Evolutionary conservation across 2,797 vertebrate species (phyloP).

Genomic region (Parotocinclus haroldoi): DNA sequence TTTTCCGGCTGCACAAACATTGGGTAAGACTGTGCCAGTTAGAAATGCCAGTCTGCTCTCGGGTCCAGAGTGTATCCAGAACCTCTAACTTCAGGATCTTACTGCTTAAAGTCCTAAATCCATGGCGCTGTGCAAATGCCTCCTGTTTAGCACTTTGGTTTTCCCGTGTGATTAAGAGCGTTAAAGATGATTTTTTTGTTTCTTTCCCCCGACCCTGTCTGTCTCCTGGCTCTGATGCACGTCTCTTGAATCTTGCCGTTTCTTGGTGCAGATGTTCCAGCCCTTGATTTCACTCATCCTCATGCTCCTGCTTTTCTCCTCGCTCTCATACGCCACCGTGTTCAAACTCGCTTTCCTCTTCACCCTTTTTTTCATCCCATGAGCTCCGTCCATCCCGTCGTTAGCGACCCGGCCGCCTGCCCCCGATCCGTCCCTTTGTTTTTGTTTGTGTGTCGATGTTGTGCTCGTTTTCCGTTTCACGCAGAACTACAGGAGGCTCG

Average conservation of each 20-base stretch:
- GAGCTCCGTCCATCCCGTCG: conserved; percentile 59
- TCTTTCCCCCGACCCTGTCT: conserved; percentile 42
- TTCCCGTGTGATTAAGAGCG: conserved; percentile 23
- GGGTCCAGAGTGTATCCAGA: no score
- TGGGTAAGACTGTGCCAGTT: no score
- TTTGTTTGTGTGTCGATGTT: conserved; percentile 68
- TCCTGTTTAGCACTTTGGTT: background rate
- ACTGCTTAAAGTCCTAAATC: no score
- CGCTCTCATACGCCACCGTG: conserved; percentile 97
- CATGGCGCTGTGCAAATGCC: background rate
- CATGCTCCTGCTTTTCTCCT: conserved; percentile 98
- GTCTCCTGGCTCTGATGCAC: conserved; percentile 38
- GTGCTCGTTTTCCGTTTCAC: conserved; percentile 80
- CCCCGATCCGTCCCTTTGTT: conserved; percentile 56
- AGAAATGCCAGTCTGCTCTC: no score
- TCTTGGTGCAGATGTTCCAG: conserved; percentile 94
- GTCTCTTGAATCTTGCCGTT: conserved; percentile 71
- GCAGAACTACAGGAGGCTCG: conserved; percentile 82
- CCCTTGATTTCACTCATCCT: conserved; percentile 99
- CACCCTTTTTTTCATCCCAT: conserved; percentile 98
- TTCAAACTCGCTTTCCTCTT: conserved; percentile 99
- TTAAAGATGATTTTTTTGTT: conserved; percentile 26
- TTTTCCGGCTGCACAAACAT: no score
- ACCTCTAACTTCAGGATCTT: no score
- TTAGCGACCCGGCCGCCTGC: conserved; percentile 71